A percentile compares a stretch with the other conserved stretches of the same genome.
Conservation (phyloP, 2,797 vertebrate genomes). For the Amphiprion clarkii region DNA sequence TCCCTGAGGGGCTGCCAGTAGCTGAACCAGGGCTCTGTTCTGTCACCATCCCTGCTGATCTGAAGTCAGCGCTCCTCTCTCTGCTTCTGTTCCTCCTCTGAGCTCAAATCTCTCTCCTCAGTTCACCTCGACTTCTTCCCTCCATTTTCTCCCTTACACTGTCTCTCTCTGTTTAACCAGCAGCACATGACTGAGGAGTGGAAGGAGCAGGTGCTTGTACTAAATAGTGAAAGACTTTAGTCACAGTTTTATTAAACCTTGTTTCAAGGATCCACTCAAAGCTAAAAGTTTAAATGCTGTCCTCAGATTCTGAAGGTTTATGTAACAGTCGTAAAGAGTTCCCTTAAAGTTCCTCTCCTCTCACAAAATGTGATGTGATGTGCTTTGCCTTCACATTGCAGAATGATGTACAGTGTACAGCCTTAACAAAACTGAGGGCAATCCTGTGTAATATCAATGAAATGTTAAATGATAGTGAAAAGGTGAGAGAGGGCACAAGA, state of each 20-base stretch:
- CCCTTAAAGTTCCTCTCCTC: neutral
- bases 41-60: constrained; percentile 43
- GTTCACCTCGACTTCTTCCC: constrained; percentile 2
- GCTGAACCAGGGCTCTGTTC: constrained; percentile 70
- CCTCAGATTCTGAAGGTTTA: neutral
- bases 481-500: too few relatives aligned
- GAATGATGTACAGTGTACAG: too few relatives aligned
- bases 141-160: constrained; percentile 25
- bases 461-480: too few relatives aligned
- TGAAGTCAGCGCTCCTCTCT: constrained; percentile 38
- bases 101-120: constrained; percentile 5
- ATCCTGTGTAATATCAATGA: too few relatives aligned
- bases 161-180: constrained; percentile 20
- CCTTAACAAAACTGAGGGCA: too few relatives aligned
- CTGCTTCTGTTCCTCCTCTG: constrained; percentile 1
- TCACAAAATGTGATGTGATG: neutral
- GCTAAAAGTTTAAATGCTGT: neutral
- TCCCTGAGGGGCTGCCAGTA: constrained; percentile 54
- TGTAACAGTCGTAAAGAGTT: neutral
- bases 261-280: constrained; percentile 3
- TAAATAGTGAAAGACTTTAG: constrained; percentile 20
- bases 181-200: neutral
- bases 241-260: neutral
- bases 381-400: too few relatives aligned
- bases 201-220: constrained; percentile 53